These are phyloP conservation scores for Theocolax elegans DNA, from an alignment of 1,140 invertebrate genomes.

Conservation along the genomic window DNA sequence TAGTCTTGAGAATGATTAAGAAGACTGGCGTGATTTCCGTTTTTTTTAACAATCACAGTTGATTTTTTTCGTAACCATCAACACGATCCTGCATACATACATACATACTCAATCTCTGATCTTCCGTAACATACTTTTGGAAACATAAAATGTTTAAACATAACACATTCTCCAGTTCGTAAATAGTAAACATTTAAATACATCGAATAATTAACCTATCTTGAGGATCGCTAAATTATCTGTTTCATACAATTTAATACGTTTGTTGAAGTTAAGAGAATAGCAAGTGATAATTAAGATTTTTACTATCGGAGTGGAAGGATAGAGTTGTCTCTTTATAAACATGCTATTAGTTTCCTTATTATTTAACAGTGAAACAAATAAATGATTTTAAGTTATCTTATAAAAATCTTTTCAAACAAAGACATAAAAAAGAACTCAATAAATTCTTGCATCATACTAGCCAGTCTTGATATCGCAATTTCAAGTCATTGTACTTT, in stretches of 20 bases:
- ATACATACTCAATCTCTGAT: conserved; percentile 24
- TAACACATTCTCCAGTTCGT: not conserved
- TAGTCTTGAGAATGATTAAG: conserved; percentile 7
- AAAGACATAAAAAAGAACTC: not conserved
- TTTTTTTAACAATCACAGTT: conserved; percentile 3
- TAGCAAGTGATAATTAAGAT: not conserved
- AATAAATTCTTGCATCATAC: not conserved
- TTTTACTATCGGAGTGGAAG: no score
- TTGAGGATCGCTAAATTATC: not conserved
- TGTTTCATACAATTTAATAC: conserved; percentile 26
- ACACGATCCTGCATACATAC: conserved; percentile 1
- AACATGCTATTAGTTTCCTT: no score
- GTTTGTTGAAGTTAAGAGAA: not conserved
- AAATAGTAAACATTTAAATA: conserved; percentile 6
- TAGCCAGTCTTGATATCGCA: conserved; percentile 35
- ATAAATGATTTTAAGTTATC: no score
- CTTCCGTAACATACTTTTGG: conserved; percentile 29
- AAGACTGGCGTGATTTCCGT: conserved; percentile 26
- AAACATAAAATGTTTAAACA: conserved; percentile 4
- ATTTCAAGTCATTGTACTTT: conserved; percentile 7
- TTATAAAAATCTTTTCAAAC: not conserved
- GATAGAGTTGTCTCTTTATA: no score
- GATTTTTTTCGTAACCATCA: conserved; percentile 1
- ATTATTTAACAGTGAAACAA: no score
- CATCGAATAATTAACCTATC: not conserved